Base-by-base conservation (phyloP, 2,797 vertebrate genomes). In the Chaetophractus vellerosus region DNA sequence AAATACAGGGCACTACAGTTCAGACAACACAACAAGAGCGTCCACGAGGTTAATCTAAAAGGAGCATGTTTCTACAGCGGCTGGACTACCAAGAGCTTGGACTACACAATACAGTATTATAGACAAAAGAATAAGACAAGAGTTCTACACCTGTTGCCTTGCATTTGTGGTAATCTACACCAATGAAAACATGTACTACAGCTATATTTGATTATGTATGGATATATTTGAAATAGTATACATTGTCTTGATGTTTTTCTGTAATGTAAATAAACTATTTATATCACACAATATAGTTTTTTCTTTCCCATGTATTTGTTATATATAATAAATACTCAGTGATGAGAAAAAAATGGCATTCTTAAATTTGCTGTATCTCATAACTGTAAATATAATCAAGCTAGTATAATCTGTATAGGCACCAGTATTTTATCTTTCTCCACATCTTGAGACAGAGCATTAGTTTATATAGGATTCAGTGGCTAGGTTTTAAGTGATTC, bases 261-360 rank as follows among this genome's bases (percentile, higher is more conserved):
- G 99, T 99, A 99, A 99, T 99, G 99, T 99, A 99, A 99, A 99
- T 99, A 99, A 99, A 99, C 99, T 99, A 99, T 99, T 99, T 99
- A 99, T 99, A 99, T 99, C 99, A 99, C 99, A 99, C 99, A 99
- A 98, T 98, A 99, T 99, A 98, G 98, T 98, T 99, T 99, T 98
- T 99, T 98, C 98, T 98, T 98, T 99, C 98, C 98, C 98, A 98
- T 99, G 98, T 98, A 98, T 98, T 99, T 99, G 98, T 98, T 98
- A 99, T 98, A 99, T 99, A 99, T 98, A 99, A 98, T 99, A 99
- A 99, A 99, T 98, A 98, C 98, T 99, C 98, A 98, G 98, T 98
- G 98, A 98, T 99, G 98, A 98, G 98, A 98, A 98, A 97, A 93
- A 95, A 97, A 90, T 97, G 98, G 98, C 98, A 98, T 98, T 98